Evolutionary conservation across 2,113 vertebrate species (phyloP), one percentile per base, ranked within the genome.

Genomic region (Micromys minutus): DNA sequence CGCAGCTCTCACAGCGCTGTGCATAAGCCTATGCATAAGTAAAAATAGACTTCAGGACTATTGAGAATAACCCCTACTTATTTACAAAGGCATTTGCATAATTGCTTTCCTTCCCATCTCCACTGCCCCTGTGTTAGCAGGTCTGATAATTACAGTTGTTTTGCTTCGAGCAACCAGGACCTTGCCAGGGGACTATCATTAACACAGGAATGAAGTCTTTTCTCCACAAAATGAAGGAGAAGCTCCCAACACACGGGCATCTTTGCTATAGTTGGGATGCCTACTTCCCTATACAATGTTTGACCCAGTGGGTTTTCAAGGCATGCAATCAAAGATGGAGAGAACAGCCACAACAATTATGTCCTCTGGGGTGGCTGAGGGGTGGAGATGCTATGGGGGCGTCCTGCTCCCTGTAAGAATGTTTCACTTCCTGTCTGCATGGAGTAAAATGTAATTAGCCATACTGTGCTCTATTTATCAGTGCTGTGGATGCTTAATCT

Each of bases 261-360:
- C 87, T 87, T 63, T 19, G 3, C 0, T 11, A 42, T 39, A 2
- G 3, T 7, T 31, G 47, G 77, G 7, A 69, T 22, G 31, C 24
- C 52, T 12, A 39, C 5, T 17, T 77, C 36, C 15, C 36, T 3
- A 0, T 2, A 4, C 0, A 5, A 7, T 22, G 2, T 11, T 5
- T 7, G 26, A 6, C 22, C 36, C 4, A 1, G 1, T 10, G 19
- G 36, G 22, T 1, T 50, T 69, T 65, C 11, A 57, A 10, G 16
- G 39, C 50, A 17, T 36, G 29, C 47, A 74, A 57, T 52, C 84
- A 34, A n/a, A 71, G 65, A 87, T 8, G 39, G 29, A 6, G 13
- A 10, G 10, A 1, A 3, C 1, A 52, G 31, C 3, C 63, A 29
- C 4, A 34, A 47, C 24, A 36, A 16, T 16, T 16, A 3, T 15